Evolutionary conservation across 92 coral and sea anemone genomes (phyloP).

Genomic region (Epizoanthus rinbou): DNA sequence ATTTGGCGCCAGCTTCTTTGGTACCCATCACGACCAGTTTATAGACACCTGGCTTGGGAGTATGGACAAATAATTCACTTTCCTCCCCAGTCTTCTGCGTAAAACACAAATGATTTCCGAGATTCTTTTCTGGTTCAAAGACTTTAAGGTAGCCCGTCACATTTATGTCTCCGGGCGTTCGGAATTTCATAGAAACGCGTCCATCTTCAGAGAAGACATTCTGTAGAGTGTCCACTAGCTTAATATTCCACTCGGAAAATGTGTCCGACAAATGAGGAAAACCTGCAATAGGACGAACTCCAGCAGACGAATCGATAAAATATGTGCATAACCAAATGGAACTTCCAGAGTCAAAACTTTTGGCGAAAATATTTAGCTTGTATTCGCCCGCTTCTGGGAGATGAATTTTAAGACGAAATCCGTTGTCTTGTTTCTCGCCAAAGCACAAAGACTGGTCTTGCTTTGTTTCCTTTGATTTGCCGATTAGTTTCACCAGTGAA

Average conservation of each 20-base stretch:
- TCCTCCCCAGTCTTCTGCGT: slow-evolving; percentile 49
- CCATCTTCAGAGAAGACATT: slow-evolving; percentile 75
- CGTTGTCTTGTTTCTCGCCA: slow-evolving; percentile 54
- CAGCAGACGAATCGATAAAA: slow-evolving; percentile 66
- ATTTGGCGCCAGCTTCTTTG: slow-evolving; percentile 41
- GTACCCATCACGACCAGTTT: slow-evolving; percentile 71
- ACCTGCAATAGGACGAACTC: slow-evolving; percentile 63
- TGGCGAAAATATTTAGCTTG: slow-evolving; percentile 67
- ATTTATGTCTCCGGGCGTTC: slow-evolving; percentile 56
- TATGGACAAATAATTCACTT: slow-evolving; percentile 60
- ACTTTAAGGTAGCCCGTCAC: slow-evolving; percentile 62
- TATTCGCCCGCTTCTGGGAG: slow-evolving; percentile 77
- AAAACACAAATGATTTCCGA: slow-evolving; percentile 65
- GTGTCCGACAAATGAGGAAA: slow-evolving; percentile 65
- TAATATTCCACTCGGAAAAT: slow-evolving; percentile 54
- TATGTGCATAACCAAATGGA: slow-evolving; percentile 70
- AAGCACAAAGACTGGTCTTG: slow-evolving; percentile 60
- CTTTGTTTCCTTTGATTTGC: slow-evolving; percentile 48
- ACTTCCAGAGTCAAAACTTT: slow-evolving; percentile 37
- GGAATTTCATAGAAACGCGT: slow-evolving; percentile 55
- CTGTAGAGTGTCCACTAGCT: slow-evolving; percentile 61
- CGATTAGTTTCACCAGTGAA: slow-evolving; percentile 45
- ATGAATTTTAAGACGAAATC: slow-evolving; percentile 66
- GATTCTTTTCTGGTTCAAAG: slow-evolving; percentile 57
- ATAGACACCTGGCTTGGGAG: slow-evolving; percentile 71